Evolutionary conservation across 2,888 invertebrate genomes (phyloP), one percentile per base, ranked within the genome.

Genomic region (Cepaea hortensis): DNA sequence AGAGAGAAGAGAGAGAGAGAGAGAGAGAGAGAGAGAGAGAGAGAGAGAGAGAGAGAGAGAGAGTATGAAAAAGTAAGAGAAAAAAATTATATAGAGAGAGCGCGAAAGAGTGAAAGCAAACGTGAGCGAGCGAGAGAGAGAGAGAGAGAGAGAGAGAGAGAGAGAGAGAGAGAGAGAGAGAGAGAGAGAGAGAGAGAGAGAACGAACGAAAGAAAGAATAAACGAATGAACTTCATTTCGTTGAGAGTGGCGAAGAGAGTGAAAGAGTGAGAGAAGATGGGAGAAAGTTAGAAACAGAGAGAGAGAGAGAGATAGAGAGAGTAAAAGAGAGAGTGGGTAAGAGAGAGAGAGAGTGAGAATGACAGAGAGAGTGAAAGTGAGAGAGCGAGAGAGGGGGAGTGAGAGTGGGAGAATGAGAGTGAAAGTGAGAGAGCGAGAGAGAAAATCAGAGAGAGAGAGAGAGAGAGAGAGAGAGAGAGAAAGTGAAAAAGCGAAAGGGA

Each of bases 81-180:
- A n/a, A n/a, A n/a, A n/a, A n/a, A n/a, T n/a, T n/a, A n/a, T n/a
- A n/a, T n/a, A n/a, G n/a, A n/a, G n/a, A n/a, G n/a, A n/a, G n/a
- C n/a, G n/a, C n/a, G n/a, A n/a, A n/a, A n/a, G n/a, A n/a, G n/a
- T n/a, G n/a, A n/a, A n/a, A n/a, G n/a, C n/a, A n/a, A n/a, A n/a
- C n/a, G n/a, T n/a, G n/a, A 55, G 9, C 4, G 55, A 55, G 55
- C 4, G 55, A 55, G 5, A 55, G 3, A 72, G 23, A 72, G n/a
- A 72, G n/a, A 72, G 23, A 85, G 75, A 85, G 85, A 81, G 81
- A 84, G 80, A 87, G 80, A 87, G 81, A 81, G 81, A 87, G 87
- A 85, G 70, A 87, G 87, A 87, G 76, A 84, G 81, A 81, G 70
- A 87, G 81, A 84, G 87, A 87, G 80, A 85, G 84, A 87, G 81